Evolutionary conservation across 2,113 vertebrate species (phyloP).

Genomic region (Elgaria multicarinata): DNA sequence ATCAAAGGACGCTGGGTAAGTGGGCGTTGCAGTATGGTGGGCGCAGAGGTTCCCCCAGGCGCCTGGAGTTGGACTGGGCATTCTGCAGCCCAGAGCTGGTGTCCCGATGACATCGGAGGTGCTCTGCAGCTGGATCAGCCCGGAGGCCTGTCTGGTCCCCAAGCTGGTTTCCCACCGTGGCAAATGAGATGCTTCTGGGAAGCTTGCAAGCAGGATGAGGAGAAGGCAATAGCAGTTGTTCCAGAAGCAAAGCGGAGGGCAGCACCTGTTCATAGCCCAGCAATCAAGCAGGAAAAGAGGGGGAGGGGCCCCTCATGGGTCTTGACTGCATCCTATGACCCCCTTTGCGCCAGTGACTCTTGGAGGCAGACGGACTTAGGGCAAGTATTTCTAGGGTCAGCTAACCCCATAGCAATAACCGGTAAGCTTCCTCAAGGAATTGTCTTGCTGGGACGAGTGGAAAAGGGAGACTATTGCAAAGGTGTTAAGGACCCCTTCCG

Average conservation of each 20-base stretch:
- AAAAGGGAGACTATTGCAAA: neutral
- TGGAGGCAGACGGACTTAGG: neutral
- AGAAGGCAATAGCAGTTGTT: neutral
- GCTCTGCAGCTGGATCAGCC: neutral
- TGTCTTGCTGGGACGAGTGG: neutral
- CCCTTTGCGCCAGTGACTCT: neutral
- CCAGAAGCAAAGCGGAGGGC: neutral
- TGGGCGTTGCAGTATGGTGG: neutral
- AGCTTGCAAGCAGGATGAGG: neutral
- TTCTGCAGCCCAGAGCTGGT: no score
- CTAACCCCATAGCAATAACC: no score
- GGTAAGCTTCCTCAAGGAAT: neutral
- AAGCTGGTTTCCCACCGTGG: neutral
- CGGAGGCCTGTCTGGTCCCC: neutral
- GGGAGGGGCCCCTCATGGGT: neutral
- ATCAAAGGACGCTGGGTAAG: accelerated
- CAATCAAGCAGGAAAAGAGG: no score
- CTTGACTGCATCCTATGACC: neutral
- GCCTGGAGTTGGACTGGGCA: neutral
- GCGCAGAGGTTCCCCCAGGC: accelerated
- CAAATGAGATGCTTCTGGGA: neutral
- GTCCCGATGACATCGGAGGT: neutral
- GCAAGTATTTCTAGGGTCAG: neutral
- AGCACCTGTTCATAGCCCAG: neutral
- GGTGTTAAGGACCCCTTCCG: no score